Conservation (phyloP, 2,113 vertebrate species). For the Colistium nudipinnis region DNA sequence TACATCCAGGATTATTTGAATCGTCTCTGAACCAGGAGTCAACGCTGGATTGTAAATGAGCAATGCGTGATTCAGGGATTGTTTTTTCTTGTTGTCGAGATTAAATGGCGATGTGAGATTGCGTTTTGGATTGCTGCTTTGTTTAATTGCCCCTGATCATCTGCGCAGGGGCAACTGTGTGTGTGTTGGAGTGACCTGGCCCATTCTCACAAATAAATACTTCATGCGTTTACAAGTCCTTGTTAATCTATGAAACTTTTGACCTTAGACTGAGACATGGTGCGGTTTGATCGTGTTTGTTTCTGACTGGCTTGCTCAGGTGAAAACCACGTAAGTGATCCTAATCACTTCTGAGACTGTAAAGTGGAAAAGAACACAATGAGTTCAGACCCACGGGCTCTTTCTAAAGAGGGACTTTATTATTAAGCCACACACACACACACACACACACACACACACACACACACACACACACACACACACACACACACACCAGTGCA, state of each 20-base stretch:
- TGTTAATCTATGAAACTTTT: not conserved
- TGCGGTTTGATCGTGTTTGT: not conserved
- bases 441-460: not conserved
- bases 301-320: not conserved
- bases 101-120: constrained; percentile 28
- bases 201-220: constrained; percentile 27
- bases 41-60: not conserved
- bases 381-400: constrained; percentile 34
- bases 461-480: not conserved
- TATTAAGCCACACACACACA: not conserved
- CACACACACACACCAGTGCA: not conserved
- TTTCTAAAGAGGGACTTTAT: constrained; percentile 23
- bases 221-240: constrained; percentile 1
- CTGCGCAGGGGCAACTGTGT: constrained; percentile 37
- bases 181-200: constrained; percentile 34
- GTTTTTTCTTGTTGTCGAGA: constrained; percentile 26
- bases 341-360: constrained; percentile 38
- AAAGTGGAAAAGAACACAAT: constrained; percentile 47
- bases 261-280: not conserved
- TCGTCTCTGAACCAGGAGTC: not conserved
- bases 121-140: constrained; percentile 31
- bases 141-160: constrained; percentile 46
- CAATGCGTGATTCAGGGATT: not conserved
- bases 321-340: constrained; percentile 32
- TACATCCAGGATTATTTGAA: not conserved